Evolutionary conservation across 2,888 invertebrate species (phyloP), one percentile per base, ranked within the genome.

Genomic region (Odontomyia ornata): DNA sequence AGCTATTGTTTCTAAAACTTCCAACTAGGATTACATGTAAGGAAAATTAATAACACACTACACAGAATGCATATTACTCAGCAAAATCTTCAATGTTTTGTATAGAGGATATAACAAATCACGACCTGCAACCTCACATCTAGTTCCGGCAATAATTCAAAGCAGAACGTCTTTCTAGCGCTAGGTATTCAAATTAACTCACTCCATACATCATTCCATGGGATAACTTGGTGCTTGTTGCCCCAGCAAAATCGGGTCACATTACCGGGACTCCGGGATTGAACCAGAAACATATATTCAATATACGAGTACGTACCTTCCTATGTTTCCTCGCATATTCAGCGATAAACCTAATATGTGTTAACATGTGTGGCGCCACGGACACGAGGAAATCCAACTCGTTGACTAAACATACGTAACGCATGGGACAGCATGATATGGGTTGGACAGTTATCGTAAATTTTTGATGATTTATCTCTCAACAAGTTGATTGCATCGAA

Each of bases 401-500:
- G 15, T 13, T 52, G 52, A 52, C 52, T 52, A 18, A 52, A 52
- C 52, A 36, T 60, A n/a, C n/a, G 64, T 60, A 64, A 28, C n/a
- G 18, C 28, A 21, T 4, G 15, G 11, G 7, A 28, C 28, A 72
- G 71, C 56, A 72, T 28, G 71, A 72, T 52, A 23, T n/a, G 71
- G 71, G 71, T 56, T 47, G 71, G 52, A 56, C 71, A 28, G 56
- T 28, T 25, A 56, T 72, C 71, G 71, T 72, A 72, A 28, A 72
- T 72, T 72, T 72, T 27, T 28, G 52, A 72, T 72, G 71, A 72
- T 72, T 72, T 72, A 72, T 72, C 52, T 23, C 28, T 52, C 71
- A 56, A 72, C 71, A 72, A 72, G 71, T 72, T 72, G 71, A 72
- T 72, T 72, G 71, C 71, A 72, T 72, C 71, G 71, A 72, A 72